Base-by-base conservation (phyloP, 2,797 vertebrate genomes). In the Leontocebus nigricollis region DNA sequence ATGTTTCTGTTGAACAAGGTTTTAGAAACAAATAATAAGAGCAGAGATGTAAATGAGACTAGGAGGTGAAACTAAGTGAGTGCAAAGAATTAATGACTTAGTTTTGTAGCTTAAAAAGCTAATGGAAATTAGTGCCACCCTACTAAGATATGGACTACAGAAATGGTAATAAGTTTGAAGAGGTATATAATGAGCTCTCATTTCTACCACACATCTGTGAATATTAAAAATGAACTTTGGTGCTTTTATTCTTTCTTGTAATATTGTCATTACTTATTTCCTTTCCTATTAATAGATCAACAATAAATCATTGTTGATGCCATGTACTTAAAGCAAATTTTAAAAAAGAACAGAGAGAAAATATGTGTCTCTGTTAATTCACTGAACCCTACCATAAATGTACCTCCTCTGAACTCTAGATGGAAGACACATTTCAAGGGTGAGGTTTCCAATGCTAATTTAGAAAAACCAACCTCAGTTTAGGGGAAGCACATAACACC, bases 201-300 rank as follows among this genome's bases (percentile, higher is more conserved):
- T 44, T 96, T 96, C 92, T 87, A 95, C 13, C 80, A 91, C 17
- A 73, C 24, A 93, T 80, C 83, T 95, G 36, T n/a, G 22, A 88
- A 72, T 75, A 94, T 92, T 57, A 92, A 76, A 92, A 96, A 91
- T 55, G 27, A 95, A 70, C 20, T 88, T 48, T 89, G 61, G 41
- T 33, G 46, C 7, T 81, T 91, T 87, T 95, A 27, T 80, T 97
- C n/a, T 84, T 92, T 96, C 91, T 93, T 7, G 1, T 84, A 90
- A 95, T 85, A 80, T 67, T 95, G 72, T 30, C 76, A 90, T 79
- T 57, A 87, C 41, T 96, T 92, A 82, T 59, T 96, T 96, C 48
- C 79, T 92, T 94, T 77, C 70, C 41, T 94, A 27, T 95, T 91
- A 96, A 94, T 95, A 84, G 61, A n/a, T 67, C 15, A 67, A n/a